Conservation (phyloP, 2,797 vertebrate species). For the Orestias chungarensis region DNA sequence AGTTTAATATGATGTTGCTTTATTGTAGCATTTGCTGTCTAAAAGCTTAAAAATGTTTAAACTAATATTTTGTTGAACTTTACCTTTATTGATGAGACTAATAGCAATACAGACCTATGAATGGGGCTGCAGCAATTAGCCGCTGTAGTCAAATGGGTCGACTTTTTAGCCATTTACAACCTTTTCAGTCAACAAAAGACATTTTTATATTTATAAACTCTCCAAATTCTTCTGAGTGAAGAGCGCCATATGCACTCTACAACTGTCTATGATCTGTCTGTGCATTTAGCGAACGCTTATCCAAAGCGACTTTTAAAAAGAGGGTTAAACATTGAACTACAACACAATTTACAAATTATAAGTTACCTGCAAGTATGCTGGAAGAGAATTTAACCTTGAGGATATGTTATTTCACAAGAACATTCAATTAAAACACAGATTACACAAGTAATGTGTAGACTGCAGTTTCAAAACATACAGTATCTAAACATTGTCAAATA, state of each 20-base stretch:
- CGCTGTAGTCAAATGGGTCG: neutral
- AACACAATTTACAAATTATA: too few relatives aligned
- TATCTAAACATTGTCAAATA: neutral
- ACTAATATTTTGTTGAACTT: neutral
- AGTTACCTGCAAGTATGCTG: too few relatives aligned
- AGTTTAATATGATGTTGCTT: neutral
- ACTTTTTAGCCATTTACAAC: neutral
- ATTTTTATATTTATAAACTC: neutral
- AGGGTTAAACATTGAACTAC: too few relatives aligned
- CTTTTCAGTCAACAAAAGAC: neutral
- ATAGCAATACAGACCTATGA: neutral
- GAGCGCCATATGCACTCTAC: neutral
- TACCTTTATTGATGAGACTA: neutral
- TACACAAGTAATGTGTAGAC: neutral
- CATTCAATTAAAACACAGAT: too few relatives aligned
- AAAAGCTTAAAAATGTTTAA: neutral
- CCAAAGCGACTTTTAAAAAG: too few relatives aligned
- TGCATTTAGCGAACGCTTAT: too few relatives aligned
- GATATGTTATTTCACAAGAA: too few relatives aligned
- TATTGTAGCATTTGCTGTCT: neutral
- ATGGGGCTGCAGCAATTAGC: neutral
- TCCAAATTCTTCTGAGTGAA: neutral
- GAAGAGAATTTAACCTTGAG: too few relatives aligned
- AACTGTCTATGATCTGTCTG: neutral
- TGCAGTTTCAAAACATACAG: constrained; percentile 1